Percentiles rank a stretch among this genome's conserved stretches.
phyloP scores from a whole-genome alignment of 2,113 vertebrate species.

The Penelope pileata region DNA sequence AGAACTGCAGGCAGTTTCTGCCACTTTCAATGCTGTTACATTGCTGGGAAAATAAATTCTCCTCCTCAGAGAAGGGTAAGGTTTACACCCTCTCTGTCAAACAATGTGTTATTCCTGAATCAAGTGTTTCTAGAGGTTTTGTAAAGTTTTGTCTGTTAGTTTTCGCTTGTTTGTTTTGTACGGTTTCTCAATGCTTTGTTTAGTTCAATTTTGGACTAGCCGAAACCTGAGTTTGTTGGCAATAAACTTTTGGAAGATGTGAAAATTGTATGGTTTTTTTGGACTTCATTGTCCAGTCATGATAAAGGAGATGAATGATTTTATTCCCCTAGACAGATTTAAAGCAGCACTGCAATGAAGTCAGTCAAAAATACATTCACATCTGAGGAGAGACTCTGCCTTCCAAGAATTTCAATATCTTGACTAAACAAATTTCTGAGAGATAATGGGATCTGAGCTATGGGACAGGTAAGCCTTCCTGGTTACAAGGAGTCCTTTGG shows the following conservation, averaged over 20 bases:
- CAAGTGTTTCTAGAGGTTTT: not conserved
- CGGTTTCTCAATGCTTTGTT: not conserved
- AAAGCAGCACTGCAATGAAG: not conserved
- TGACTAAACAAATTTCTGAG: not conserved
- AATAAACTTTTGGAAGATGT: not conserved
- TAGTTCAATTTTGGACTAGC: not conserved
- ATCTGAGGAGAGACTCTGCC: not conserved
- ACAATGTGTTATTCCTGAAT: not conserved
- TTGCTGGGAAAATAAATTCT: constrained; percentile 64
- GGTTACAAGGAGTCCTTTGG: not conserved
- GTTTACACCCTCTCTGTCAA: not conserved
- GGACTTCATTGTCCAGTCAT: not conserved
- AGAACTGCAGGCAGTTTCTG: not conserved
- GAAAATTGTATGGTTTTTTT: not conserved
- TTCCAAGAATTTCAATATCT: not conserved
- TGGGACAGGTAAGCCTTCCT: not conserved
- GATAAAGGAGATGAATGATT: not conserved
- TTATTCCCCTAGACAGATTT: not conserved
- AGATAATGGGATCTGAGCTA: not conserved
- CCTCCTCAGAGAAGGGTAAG: constrained; percentile 69
- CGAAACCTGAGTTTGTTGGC: not conserved
- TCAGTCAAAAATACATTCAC: not conserved
- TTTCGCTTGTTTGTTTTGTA: not conserved
- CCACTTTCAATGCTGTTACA: constrained; percentile 61
- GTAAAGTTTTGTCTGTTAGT: not conserved